Percentiles rank a stretch among this genome's conserved stretches.
phyloP scores from a whole-genome alignment of 2,113 vertebrate species.

The Cryptoleucopteryx plumbea region DNA sequence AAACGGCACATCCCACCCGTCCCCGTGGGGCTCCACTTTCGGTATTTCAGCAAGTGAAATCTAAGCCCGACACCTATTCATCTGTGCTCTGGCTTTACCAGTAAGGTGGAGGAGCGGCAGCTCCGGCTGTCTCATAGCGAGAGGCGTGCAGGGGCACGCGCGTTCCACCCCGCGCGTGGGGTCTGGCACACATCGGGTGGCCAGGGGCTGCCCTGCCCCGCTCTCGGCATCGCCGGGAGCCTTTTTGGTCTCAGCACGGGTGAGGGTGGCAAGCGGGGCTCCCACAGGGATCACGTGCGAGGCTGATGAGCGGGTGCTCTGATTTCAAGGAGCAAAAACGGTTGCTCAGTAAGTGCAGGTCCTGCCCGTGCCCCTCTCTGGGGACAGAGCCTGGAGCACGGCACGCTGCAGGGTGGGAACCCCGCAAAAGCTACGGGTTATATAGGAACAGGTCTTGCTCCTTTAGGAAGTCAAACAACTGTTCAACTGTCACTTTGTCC shows the following conservation, averaged over 20 bases:
- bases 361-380: fast-evolving
- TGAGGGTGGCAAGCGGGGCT: fast-evolving
- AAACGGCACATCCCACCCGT: not conserved
- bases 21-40: not conserved
- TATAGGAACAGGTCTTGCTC: not conserved
- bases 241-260: not conserved
- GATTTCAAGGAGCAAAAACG: not conserved
- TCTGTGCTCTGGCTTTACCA: not conserved
- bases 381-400: not conserved
- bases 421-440: not conserved
- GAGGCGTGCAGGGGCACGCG: fast-evolving
- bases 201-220: not conserved
- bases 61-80: not conserved
- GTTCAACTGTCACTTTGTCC: not conserved
- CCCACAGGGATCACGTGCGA: fast-evolving
- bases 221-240: not conserved
- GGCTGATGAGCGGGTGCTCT: fast-evolving
- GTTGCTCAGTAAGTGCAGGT: not conserved
- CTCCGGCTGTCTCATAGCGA: not conserved
- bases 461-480: not conserved
- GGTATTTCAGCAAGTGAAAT: not conserved
- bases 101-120: not conserved
- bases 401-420: not conserved
- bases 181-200: too few relatives aligned
- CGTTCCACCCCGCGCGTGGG: fast-evolving